Base-by-base conservation (phyloP, 2,888 invertebrate species). In the Cartodere bifasciata region DNA sequence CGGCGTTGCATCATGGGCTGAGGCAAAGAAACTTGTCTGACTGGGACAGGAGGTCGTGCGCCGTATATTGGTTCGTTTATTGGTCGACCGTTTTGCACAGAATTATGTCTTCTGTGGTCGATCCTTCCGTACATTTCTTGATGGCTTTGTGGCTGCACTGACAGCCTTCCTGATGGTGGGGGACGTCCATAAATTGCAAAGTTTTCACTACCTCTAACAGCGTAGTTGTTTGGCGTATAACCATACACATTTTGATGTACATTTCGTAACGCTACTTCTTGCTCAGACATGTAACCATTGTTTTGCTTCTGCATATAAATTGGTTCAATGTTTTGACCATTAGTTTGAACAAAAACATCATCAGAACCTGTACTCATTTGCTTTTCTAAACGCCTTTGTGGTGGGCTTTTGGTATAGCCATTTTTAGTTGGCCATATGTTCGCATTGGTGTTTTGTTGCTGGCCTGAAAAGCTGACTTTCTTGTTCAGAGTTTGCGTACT, bases 391-490 rank as follows among this genome's bases (percentile, higher is more conserved):
- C 57, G 42, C 39, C 59, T 45, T 31, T 58, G 56, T 3, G 60
- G 56, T 4, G 60, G 59, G 39, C 52, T 57, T 44, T 54, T 51
- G 0, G 53, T 55, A 33, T 45, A 59, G 6, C 66, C 67, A 35
- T 61, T 64, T 36, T 58, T 64, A 2, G 64, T 65, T 2, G 66
- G 66, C 67, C 67, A 67, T 12, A 42, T 40, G 21, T 46, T 44
- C n/a, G 16, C 30, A 30, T 43, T 44, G 24, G 40, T 37, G 4
- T 35, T 37, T 37, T 42, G 42, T 36, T 44, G 45, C 11, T 44
- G 39, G 37, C 57, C 62, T 3, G 60, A 60, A 40, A 69, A 68
- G 40, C 67, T 68, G 2, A 69, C 68, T 32, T 64, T 61, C 35
- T 68, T 67, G 7, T 61, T 58, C 2, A 54, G 53, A 17, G 52